A percentile compares a stretch with the other conserved stretches of the same genome.
Evolutionary conservation across 2,797 vertebrate species (phyloP).

Genomic region (Sternotherus odoratus): DNA sequence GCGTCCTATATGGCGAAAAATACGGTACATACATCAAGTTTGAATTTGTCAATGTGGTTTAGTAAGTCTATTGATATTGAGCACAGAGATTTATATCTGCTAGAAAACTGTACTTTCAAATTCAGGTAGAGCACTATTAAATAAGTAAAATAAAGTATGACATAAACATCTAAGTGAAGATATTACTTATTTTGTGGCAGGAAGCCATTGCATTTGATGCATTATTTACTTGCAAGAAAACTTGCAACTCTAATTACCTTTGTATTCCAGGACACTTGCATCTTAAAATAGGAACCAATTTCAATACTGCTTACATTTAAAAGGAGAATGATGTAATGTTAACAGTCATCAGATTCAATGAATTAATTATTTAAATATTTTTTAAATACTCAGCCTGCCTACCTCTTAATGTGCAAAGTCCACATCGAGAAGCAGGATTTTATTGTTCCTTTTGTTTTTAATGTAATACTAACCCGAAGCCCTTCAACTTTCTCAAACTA

Average conservation of each 20-base stretch:
- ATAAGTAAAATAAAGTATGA: constrained; percentile 33
- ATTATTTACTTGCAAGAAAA: constrained; percentile 58
- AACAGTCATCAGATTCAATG: not conserved
- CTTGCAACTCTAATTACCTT: not conserved
- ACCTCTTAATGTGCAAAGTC: not conserved
- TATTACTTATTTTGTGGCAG: constrained; percentile 7
- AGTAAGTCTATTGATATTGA: not conserved
- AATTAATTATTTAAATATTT: not conserved
- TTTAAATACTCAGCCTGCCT: not conserved
- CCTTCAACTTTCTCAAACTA: not conserved
- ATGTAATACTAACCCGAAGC: not conserved
- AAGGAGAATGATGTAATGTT: not conserved
- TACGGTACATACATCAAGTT: not conserved
- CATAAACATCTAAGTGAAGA: not conserved
- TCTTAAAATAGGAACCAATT: constrained; percentile 21
- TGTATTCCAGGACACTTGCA: not conserved
- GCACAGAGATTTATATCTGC: not conserved
- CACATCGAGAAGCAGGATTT: not conserved
- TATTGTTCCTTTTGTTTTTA: not conserved
- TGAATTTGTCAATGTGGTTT: not conserved
- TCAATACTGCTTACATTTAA: constrained; percentile 33
- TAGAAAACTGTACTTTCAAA: not conserved
- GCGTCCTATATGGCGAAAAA: too few species aligned
- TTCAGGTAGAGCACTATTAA: not conserved
- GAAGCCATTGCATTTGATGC: constrained; percentile 15